A percentile compares a stretch with the other conserved stretches of the same genome.
phyloP scores from a whole-genome alignment of 2,113 vertebrate genomes.

The Megatriorchis doriae region DNA sequence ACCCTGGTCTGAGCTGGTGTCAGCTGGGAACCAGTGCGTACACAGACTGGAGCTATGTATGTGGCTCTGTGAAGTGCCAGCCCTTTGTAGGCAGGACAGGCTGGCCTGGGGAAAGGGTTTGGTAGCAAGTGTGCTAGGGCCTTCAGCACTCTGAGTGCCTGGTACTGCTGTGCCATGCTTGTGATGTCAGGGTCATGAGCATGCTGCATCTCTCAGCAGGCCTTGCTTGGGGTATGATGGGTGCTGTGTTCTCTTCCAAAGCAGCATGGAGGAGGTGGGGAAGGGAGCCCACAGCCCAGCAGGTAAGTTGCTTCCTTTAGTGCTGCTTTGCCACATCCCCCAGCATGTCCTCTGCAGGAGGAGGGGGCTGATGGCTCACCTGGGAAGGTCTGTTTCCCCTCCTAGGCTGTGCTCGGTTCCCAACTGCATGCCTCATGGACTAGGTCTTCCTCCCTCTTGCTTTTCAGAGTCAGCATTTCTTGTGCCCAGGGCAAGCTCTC shows the following conservation, averaged over 20 bases:
- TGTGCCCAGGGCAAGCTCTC: neutral
- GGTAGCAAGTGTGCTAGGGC: neutral
- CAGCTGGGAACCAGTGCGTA: accelerated
- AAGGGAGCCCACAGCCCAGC: neutral
- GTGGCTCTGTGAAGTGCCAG: neutral
- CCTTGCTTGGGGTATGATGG: neutral
- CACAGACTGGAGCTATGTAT: neutral
- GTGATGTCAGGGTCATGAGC: accelerated
- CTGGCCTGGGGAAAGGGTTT: neutral
- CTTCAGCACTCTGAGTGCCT: neutral
- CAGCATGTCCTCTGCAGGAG: neutral
- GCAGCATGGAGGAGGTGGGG: constrained; percentile 28
- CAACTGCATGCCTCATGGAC: accelerated
- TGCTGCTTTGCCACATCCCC: neutral
- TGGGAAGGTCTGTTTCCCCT: neutral
- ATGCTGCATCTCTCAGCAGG: neutral
- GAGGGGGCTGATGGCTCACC: neutral
- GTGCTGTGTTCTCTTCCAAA: constrained; percentile 26
- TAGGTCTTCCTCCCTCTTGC: neutral
- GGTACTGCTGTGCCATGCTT: neutral
- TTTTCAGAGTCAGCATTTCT: neutral
- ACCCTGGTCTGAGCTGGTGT: neutral
- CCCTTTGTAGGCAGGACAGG: accelerated
- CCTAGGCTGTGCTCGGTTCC: neutral
- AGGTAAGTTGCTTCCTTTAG: neutral